Conservation (phyloP, 2,888 invertebrate genomes). For the Lomographa bimaculata region DNA sequence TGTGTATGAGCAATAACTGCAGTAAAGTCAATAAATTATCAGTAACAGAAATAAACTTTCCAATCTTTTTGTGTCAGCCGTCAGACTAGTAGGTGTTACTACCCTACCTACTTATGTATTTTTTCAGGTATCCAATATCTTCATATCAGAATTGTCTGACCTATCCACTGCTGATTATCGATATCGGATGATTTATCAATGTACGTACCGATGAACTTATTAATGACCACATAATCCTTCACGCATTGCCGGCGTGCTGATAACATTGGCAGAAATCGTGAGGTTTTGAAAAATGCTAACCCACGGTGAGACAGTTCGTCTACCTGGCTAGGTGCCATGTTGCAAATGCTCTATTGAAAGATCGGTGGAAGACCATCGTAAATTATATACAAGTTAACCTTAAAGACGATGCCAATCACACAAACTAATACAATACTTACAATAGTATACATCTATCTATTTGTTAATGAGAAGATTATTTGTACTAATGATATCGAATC, state of each 20-base stretch:
- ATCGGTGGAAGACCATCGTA: slow-evolving; percentile 7
- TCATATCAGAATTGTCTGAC: slow-evolving; percentile 4
- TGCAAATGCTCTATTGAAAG: slow-evolving; percentile 15
- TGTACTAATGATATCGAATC: too few relatives aligned
- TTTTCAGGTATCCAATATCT: neutral
- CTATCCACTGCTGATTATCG: slow-evolving; percentile 3
- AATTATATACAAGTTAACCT: neutral
- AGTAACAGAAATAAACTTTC: slow-evolving; percentile 8
- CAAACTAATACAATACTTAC: slow-evolving; percentile 4
- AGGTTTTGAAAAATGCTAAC: slow-evolving; percentile 18
- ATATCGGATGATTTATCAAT: slow-evolving; percentile 13
- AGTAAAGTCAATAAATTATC: too few relatives aligned
- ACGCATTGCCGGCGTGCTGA: slow-evolving; percentile 15
- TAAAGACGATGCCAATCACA: slow-evolving; percentile 9
- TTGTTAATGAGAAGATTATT: too few relatives aligned
- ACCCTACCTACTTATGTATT: too few relatives aligned
- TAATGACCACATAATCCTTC: slow-evolving; percentile 6
- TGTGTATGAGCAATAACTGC: too few relatives aligned
- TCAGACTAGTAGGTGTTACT: slow-evolving; percentile 1
- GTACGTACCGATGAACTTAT: neutral
- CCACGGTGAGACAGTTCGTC: slow-evolving; percentile 9
- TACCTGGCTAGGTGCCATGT: slow-evolving; percentile 27
- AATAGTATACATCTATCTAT: too few relatives aligned
- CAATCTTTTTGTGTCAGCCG: slow-evolving; percentile 1
- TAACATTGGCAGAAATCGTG: slow-evolving; percentile 14